These are phyloP conservation scores for Pelecanoides urinatrix DNA, from an alignment of 2,113 vertebrate species.

Conservation along the genomic window DNA sequence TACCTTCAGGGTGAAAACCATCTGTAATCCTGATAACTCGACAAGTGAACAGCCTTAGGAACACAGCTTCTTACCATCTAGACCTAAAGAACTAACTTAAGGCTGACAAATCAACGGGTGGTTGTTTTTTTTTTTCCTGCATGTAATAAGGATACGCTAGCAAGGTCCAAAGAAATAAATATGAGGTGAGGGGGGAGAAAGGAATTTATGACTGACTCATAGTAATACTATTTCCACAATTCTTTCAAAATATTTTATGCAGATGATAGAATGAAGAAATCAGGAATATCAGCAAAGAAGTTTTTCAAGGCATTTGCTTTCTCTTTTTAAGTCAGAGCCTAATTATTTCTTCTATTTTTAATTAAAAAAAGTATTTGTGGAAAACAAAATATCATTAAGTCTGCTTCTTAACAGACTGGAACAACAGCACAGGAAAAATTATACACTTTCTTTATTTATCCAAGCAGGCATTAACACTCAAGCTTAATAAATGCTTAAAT, in stretches of 20 bases:
- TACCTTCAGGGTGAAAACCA: not conserved
- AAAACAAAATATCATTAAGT: not conserved
- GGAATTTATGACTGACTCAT: not conserved
- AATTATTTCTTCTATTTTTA: not conserved
- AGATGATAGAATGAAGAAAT: not conserved
- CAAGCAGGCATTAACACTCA: constrained; percentile 35
- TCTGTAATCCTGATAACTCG: not conserved
- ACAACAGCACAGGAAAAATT: not conserved
- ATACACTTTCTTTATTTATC: constrained; percentile 10
- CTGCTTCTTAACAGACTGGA: not conserved
- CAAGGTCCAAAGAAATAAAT: not conserved
- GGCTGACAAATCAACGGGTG: not conserved
- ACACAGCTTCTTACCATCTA: not conserved
- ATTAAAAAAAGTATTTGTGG: not conserved
- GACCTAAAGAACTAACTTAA: not conserved
- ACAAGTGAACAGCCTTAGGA: not conserved
- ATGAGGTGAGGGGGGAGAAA: not conserved
- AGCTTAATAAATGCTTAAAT: constrained; percentile 19
- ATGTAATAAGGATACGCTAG: not conserved
- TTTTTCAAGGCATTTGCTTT: not conserved
- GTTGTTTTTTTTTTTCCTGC: not conserved
- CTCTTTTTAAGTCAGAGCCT: not conserved
- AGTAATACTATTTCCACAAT: not conserved
- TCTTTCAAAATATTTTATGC: not conserved
- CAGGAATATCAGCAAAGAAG: not conserved